Conservation (phyloP, 2,113 vertebrate genomes). For the Tricholaema leucomelas region DNA sequence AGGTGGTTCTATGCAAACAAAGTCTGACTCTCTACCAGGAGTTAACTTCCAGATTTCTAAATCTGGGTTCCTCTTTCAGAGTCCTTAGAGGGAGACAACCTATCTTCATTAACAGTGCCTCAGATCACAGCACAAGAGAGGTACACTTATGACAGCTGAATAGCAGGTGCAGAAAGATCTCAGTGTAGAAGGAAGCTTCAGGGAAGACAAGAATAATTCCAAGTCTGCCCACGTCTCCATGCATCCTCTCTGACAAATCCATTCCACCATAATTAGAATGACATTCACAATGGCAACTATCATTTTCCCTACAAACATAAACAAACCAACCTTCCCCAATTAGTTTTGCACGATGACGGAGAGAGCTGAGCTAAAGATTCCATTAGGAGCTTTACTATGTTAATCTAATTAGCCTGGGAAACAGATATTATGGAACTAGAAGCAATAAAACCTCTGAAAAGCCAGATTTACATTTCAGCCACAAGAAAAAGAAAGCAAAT, state of each 20-base stretch:
- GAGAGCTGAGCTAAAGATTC: conserved; percentile 39
- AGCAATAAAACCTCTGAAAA: conserved; percentile 38
- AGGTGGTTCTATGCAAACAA: background rate
- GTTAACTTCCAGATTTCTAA: background rate
- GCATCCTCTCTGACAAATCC: conserved; percentile 2
- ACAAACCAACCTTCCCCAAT: conserved; percentile 47
- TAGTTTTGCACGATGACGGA: conserved; percentile 40
- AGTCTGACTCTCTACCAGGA: background rate
- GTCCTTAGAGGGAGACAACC: background rate
- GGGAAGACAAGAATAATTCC: conserved; percentile 1
- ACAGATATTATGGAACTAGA: conserved; percentile 2
- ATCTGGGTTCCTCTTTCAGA: background rate
- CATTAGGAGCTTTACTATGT: conserved; percentile 33
- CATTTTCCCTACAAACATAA: conserved; percentile 25
- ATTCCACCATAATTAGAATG: conserved; percentile 53
- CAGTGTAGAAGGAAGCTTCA: background rate
- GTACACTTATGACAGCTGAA: background rate
- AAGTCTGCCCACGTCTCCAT: background rate
- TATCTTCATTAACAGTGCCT: background rate
- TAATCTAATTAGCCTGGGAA: conserved; percentile 54
- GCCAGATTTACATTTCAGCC: conserved; percentile 17
- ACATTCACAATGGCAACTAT: conserved; percentile 48
- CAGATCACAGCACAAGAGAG: background rate
- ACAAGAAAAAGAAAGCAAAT: background rate
- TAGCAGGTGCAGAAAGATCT: background rate